A percentile compares a stretch with the other conserved stretches of the same genome.
Evolutionary conservation across 2,888 invertebrate species (phyloP).

Genomic region (Acrobasis consociella): DNA sequence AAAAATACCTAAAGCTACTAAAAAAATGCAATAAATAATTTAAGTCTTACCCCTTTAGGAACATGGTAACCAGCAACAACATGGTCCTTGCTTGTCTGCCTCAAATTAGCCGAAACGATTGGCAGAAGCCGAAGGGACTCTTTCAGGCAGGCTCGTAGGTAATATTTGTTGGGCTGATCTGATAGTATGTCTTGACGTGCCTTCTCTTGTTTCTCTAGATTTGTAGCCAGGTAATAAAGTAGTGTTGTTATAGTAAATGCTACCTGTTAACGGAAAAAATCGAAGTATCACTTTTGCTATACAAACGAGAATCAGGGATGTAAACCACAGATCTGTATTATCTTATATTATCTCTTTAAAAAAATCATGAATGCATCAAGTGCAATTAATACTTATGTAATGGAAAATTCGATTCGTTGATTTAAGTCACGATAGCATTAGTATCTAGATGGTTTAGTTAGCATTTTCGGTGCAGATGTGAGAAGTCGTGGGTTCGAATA

Average conservation of each 20-base stretch:
- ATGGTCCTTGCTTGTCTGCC: conserved; percentile 66
- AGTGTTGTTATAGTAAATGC: conserved; percentile 61
- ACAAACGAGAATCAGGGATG: no score
- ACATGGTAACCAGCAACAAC: conserved; percentile 66
- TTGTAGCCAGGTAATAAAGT: conserved; percentile 80
- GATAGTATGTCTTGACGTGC: conserved; percentile 61
- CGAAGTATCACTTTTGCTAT: not conserved
- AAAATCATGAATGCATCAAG: no score
- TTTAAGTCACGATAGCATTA: no score
- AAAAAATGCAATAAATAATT: no score
- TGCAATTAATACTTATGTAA: no score
- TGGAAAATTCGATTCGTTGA: no score
- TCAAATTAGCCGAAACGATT: conserved; percentile 61
- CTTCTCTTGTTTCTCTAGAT: conserved; percentile 79
- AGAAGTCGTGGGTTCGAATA: not conserved
- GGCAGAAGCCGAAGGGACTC: conserved; percentile 80
- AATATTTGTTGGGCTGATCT: conserved; percentile 53
- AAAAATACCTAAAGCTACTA: no score
- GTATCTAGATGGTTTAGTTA: no score
- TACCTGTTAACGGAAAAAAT: conserved; percentile 53
- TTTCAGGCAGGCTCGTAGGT: conserved; percentile 85
- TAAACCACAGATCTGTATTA: no score
- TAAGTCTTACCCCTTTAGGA: conserved; percentile 59
- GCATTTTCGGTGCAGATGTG: no score
- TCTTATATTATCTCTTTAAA: no score